Evolutionary conservation across 1,140 invertebrate species (phyloP), one percentile per base, ranked within the genome.

Genomic region (Alviniconcha marisindica): DNA sequence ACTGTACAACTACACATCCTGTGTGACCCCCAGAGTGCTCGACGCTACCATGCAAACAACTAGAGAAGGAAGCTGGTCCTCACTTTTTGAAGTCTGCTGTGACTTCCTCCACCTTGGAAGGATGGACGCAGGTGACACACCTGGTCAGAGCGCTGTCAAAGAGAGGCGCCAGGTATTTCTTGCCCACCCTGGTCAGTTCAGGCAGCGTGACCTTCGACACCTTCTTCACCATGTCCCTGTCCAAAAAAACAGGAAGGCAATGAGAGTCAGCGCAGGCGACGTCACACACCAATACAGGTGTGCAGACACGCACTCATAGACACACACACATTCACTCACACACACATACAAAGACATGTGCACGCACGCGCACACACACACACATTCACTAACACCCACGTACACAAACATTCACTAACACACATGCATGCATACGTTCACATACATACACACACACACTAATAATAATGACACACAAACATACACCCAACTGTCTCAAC

Each of bases 121-220:
- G 95, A 91, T 96, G 95, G 90, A 96, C 97, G 42, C 96, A 96
- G 77, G 97, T 92, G 56, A 95, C 94, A 60, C 95, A 95, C 88
- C 95, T 95, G 60, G 94, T 94, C 56, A 92, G 87, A 24, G 93
- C 91, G 12, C 95, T 91, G 89, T 96, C 93, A 88, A 94, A 93
- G 51, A 97, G 90, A 36, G 95, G 93, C 4, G 94, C 93, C 33
- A 97, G 93, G 93, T 97, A 97, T 88, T 95, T 95, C 36, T 93
- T 89, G 10, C 96, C 96, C 66, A 97, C 95, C 78, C 93, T 92
- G 78, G 94, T 94, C 85, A 97, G 93, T 87, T 96, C 95, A 1
- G 94, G 94, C 4, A 95, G 90, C 0, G 95, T 95, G 56, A 97
- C 96, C 48, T 94, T 93, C 44, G 95, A 94, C 76, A 97, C 94